Evolutionary conservation across 2,888 invertebrate genomes (phyloP), one percentile per base, ranked within the genome.

Genomic region (Sphaerophoria taeniata): DNA sequence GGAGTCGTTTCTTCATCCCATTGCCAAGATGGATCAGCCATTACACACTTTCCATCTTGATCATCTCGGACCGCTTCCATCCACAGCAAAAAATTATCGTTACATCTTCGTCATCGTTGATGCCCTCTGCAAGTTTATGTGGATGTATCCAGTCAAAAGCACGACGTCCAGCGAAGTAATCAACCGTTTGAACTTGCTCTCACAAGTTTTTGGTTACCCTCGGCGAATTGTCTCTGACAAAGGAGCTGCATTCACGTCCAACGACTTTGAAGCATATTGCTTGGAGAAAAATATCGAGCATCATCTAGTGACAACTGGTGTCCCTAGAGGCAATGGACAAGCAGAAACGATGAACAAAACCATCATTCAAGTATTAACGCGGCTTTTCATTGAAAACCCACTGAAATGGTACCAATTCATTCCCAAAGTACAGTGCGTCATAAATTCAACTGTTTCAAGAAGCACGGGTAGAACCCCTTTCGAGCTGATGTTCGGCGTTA

Each of bases 231-330:
- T 91, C 3, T 88, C 89, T 0, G 90, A 91, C 70, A 86, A 88
- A 83, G 90, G 90, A n/a, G 87, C 90, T 11, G 90, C 91, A 11
- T 92, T 92, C 75, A 90, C 89, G 0, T 88, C 90, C 0, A 69
- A 88, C 14, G 89, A 89, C 4, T 92, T 92, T 67, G n/a, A n/a
- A 4, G 63, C 33, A 14, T 73, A 61, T 43, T 80, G 79, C 14
- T 11, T 34, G 36, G 51, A 75, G 58, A 63, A 63, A 24, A 70
- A 63, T 24, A 80, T 75, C 14, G 51, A 55, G 16, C 49, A 39
- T 53, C 67, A 67, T 60, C 58, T 67, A 0, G 55, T 79, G 16
- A 55, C 78, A 31, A 67, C 72, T 11, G 56, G 63, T 49, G 33
- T 77, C 36, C 70, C 63, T 33, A 49, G 75, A 36, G 77, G 70